Conservation (phyloP, 2,888 invertebrate genomes). For the Plagiodera versicolora region DNA sequence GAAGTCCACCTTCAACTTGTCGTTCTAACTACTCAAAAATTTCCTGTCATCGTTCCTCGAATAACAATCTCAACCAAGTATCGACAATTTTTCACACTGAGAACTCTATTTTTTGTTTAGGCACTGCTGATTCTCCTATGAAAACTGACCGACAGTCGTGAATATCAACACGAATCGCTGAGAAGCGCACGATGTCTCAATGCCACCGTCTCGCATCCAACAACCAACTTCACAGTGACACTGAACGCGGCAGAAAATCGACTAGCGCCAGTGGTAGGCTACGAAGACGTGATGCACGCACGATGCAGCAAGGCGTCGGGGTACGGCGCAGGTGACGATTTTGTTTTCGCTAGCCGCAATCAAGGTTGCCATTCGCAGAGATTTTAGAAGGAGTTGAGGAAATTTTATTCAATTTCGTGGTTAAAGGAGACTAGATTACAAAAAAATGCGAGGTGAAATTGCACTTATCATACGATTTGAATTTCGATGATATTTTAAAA, state of each 20-base stretch:
- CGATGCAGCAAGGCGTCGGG: background rate
- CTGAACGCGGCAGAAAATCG: background rate
- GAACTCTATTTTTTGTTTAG: background rate
- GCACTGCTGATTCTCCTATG: background rate
- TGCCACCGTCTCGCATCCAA: conserved; percentile 31
- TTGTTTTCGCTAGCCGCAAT: conserved; percentile 20
- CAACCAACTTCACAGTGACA: conserved; percentile 5
- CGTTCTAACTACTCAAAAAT: too few species aligned
- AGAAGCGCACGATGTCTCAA: background rate
- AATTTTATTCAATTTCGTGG: background rate
- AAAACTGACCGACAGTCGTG: background rate
- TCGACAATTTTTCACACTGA: too few species aligned
- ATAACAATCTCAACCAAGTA: too few species aligned
- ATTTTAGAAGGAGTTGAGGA: background rate
- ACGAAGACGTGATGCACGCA: background rate
- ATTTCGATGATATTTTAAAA: too few species aligned
- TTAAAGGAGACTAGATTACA: too few species aligned
- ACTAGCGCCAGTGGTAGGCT: background rate
- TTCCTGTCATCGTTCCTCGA: too few species aligned
- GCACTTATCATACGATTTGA: too few species aligned
- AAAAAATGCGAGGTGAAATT: too few species aligned
- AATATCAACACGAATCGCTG: background rate
- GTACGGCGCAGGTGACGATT: conserved; percentile 30
- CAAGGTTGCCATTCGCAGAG: conserved; percentile 22
- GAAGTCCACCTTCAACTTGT: too few species aligned